Base-by-base conservation (phyloP, 2,797 vertebrate species). In the Hephaestus fuliginosus region DNA sequence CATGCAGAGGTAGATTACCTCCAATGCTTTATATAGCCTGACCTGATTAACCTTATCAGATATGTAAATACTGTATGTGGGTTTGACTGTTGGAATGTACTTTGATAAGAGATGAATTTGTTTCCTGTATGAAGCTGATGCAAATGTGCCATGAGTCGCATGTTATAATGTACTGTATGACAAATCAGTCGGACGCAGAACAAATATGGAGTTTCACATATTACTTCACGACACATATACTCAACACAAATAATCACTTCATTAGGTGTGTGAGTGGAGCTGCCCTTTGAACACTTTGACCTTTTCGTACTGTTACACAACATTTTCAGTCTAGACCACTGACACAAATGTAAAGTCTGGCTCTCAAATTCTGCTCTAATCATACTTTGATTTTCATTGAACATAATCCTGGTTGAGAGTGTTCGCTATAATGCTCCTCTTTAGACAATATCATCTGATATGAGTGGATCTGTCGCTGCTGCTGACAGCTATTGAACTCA, bases 201-300 rank as follows among this genome's bases (percentile, higher is more conserved):
- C 52, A 49, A 79, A 89, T n/a, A 77, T 2, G 18, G 18, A 51
- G 41, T 75, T 76, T 76, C n/a, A 28, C 17, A 6, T 67, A 70
- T 56, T 65, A 53, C 56, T 28, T 66, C 1, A 65, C 2, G 20
- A 13, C 58, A 55, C 82, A 78, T 82, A 78, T 36, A 46, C 61
- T 67, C 48, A 28, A 53, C 7, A 14, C 51, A 13, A 25, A 78
- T 70, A 71, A 84, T 80, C 46, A 60, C 53, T 78, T 75, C 43
- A 60, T 85, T 44, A 79, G 1, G 39, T 68, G 65, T 72, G 53
- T 48, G 81, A 72, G 63, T 36, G 58, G 14, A 22, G 44, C 55
- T 74, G 78, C 72, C 68, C 73, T 89, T 73, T 76, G 74, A 55
- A 76, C 55, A 80, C 62, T 18, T 85, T 78, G 73, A 80, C 48